Percentiles rank a stretch among this genome's conserved stretches.
Evolutionary conservation across 35 echinoderm and acorn worm species (phyloP).

Genomic region (Strongylocentrotus purpuratus): DNA sequence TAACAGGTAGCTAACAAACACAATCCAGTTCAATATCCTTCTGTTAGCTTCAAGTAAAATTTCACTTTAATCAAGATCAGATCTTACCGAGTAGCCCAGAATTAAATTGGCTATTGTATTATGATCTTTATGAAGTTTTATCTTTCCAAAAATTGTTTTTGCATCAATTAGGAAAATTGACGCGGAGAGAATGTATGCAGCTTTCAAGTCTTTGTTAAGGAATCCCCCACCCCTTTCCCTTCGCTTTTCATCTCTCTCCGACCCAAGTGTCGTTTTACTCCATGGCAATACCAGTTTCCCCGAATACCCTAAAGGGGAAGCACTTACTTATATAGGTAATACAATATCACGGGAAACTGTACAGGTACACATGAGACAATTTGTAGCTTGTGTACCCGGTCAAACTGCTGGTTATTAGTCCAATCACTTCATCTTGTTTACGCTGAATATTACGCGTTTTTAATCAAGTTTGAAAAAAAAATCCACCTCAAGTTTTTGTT

Average conservation of each 20-base stretch:
- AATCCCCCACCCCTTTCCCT: neutral
- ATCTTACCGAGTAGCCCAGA: neutral
- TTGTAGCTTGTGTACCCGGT: neutral
- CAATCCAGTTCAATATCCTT: too few species aligned
- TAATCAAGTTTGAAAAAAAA: too few species aligned
- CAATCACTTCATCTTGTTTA: neutral
- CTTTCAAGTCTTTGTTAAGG: neutral
- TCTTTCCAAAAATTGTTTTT: neutral
- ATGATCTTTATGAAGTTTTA: neutral
- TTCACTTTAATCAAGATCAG: neutral
- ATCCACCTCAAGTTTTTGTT: too few species aligned
- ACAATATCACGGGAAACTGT: neutral
- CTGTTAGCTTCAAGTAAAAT: neutral
- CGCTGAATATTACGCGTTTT: too few species aligned
- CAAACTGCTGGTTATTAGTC: neutral
- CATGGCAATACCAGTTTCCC: neutral
- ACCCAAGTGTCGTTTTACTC: neutral
- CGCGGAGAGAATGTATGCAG: neutral
- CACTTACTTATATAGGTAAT: neutral
- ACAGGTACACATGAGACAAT: neutral
- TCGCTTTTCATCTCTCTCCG: neutral
- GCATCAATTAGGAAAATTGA: neutral
- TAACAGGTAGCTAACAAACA: neutral
- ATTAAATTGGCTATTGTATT: neutral
- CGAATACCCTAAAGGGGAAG: neutral